Evolutionary conservation across 2,797 vertebrate genomes (phyloP).

Genomic region (Pagetopsis macropterus): DNA sequence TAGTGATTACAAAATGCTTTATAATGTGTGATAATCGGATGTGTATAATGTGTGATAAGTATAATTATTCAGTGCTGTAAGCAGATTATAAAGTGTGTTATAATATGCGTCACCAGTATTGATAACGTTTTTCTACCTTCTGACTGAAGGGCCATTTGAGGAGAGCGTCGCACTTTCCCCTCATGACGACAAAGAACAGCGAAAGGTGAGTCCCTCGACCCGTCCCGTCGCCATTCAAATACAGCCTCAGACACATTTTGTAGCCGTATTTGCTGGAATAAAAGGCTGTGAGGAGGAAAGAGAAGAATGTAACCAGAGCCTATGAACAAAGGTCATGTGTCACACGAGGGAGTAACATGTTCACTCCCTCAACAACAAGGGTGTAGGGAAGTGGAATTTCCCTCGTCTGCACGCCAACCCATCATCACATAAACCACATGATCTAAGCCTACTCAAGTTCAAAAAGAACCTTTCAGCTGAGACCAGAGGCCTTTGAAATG

Average conservation of each 20-base stretch:
- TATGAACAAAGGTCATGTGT: slow-evolving; percentile 3
- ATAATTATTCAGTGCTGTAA: no score
- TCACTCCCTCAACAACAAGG: slow-evolving; percentile 41
- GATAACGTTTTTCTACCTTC: slow-evolving; percentile 83
- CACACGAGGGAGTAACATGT: not conserved
- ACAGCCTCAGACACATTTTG: slow-evolving; percentile 97
- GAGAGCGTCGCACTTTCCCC: slow-evolving; percentile 90
- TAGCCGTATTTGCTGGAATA: slow-evolving; percentile 98
- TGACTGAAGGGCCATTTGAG: slow-evolving; percentile 98
- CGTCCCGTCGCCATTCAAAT: slow-evolving; percentile 95
- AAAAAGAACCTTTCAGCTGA: not conserved
- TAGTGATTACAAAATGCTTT: no score
- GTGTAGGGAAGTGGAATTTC: slow-evolving; percentile 45
- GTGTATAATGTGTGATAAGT: no score
- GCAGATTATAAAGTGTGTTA: no score
- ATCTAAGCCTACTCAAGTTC: not conserved
- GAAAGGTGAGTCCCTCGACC: slow-evolving; percentile 93
- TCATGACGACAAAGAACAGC: slow-evolving; percentile 98
- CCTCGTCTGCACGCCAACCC: slow-evolving; percentile 17
- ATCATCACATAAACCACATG: slow-evolving; percentile 17
- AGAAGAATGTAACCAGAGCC: slow-evolving; percentile 8
- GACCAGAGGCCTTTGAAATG: not conserved
- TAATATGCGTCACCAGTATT: no score
- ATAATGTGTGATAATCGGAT: no score
- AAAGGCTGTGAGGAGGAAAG: slow-evolving; percentile 84